Conservation (phyloP, 2,113 vertebrate species). For the Sander vitreus region DNA sequence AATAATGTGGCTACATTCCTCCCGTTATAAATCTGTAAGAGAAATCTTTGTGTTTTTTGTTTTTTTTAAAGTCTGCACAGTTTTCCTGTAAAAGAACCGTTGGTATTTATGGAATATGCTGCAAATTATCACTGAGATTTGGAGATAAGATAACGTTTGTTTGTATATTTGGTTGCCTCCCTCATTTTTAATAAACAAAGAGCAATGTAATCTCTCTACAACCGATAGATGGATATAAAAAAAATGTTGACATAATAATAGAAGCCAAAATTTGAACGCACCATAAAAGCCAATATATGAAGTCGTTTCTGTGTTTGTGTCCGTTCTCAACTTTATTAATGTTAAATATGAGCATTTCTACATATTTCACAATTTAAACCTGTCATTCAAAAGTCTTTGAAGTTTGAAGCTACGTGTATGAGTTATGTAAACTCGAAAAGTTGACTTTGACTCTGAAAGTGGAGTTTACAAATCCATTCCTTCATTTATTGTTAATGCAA, state of each 20-base stretch:
- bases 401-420: not conserved
- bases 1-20: not conserved
- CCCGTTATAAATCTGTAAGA: not conserved
- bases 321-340: no score
- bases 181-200: not conserved
- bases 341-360: no score
- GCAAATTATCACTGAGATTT: not conserved
- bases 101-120: not conserved
- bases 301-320: not conserved
- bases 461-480: not conserved
- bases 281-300: not conserved
- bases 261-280: not conserved
- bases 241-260: not conserved
- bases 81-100: not conserved
- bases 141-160: not conserved
- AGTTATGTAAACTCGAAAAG: not conserved
- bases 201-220: not conserved
- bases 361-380: not conserved
- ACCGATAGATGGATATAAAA: not conserved
- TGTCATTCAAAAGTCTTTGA: not conserved
- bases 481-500: not conserved
- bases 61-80: not conserved
- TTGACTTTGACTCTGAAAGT: not conserved
- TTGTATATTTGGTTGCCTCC: not conserved
- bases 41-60: not conserved